Evolutionary conservation across 2,797 vertebrate genomes (phyloP).

Genomic region (Manis pentadactyla): DNA sequence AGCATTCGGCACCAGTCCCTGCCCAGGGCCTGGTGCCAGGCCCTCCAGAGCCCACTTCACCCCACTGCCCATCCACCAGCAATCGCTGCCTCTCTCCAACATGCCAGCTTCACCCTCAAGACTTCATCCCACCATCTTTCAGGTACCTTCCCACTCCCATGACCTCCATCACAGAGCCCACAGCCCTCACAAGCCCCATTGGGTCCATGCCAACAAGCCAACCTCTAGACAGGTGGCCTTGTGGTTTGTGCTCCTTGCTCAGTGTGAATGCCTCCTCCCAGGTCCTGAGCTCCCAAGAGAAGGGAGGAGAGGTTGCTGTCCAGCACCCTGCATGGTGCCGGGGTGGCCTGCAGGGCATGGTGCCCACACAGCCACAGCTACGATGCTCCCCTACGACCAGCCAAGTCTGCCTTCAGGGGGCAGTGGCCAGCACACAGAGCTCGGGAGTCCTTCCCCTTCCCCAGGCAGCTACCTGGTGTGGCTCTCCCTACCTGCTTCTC

Average conservation of each 20-base stretch:
- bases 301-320: accelerated
- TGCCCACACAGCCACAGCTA: no score
- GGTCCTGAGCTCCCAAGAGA: neutral
- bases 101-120: neutral
- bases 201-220: neutral
- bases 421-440: neutral
- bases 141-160: no score
- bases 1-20: no score
- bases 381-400: neutral
- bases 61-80: neutral
- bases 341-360: accelerated
- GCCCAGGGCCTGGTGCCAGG: neutral
- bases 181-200: accelerated
- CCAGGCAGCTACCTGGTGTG: accelerated
- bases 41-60: neutral
- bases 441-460: neutral
- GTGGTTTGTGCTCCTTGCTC: neutral
- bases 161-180: neutral
- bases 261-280: accelerated
- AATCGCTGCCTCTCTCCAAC: neutral
- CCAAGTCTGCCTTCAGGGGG: no score
- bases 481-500: neutral
- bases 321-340: neutral
- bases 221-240: neutral
- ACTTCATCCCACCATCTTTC: neutral